Base-by-base conservation (phyloP, 2,797 vertebrate genomes). In the Presbytis comata region DNA sequence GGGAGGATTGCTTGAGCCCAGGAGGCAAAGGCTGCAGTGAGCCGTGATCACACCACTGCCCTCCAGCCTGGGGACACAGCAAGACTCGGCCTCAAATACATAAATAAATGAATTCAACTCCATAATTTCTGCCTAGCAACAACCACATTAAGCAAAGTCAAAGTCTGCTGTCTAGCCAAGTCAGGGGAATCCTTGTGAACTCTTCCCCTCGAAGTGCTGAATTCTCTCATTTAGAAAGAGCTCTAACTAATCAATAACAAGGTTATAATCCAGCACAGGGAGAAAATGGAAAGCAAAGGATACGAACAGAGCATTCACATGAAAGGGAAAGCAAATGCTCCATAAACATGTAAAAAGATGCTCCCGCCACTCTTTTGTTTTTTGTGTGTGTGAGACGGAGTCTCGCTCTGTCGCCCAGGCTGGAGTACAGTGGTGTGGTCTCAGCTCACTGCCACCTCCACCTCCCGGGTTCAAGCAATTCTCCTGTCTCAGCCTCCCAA, bases 281-380 rank as follows among this genome's bases (percentile, higher is more conserved):
- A 30, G 6, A 28, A 41, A 9, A 21, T 24, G 11, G 44, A 78
- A 9, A 30, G 33, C 44, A 14, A 24, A 70, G 39, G 13, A 8
- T 1, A 0, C 0, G 22, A 16, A 8, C 39, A n/a, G 30, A 28
- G 24, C 30, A 6, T 6, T 28, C 33, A 3, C 33, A 0, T 0
- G 24, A 16, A 70, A 22, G 10, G 41, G 36, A 24, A 53, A 2
- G 3, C 53, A 26, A 13, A 11, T 0, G 80, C 64, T 13, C 24
- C 26, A 1, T 0, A 19, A n/a, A 16, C 21, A 0, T 4, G 0
- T 3, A 61, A 3, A 2, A 2, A 22, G n/a, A 17, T 0, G 16
- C n/a, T 64, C 26, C 1, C 14, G 33, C 33, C 0, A 19, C 33
- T 19, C 1, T 67, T 67, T 9, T n/a, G 7, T 26, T 59, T 28